Evolutionary conservation across 37 sponge, comb jelly and placozoan species (phyloP), one percentile per base, ranked within the genome.

Genomic region (Theonella swinhoei): DNA sequence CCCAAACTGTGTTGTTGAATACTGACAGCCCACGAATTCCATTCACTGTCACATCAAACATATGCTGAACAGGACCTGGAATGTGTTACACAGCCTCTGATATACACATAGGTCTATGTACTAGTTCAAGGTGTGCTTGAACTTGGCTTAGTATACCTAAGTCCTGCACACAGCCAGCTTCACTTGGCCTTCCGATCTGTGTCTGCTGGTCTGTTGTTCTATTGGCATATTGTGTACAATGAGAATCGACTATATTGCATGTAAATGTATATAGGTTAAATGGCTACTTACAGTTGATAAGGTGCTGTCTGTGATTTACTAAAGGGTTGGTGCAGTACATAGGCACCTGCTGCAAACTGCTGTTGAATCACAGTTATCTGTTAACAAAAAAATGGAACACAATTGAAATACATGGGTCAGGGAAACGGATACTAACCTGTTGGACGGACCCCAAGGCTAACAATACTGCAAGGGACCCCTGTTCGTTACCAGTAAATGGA

Each of bases 1-100:
- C 96, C 94, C 94, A 95, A 3, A 95, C 84, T 2, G 83, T 75
- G 63, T 72, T 81, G 39, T 17, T 72, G 47, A 81, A 70, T 7
- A 42, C 79, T 22, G 77, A 35, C 23, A 88, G 58, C 1, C 69
- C 80, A 2, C 83, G 54, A 24, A 91, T 83, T 39, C 79, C 77
- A 19, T 76, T 81, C 40, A 91, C 74, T 17, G 62, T 47, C 73
- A 93, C 62, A 54, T 64, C 79, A 78, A 93, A 86, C 64, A 69
- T 60, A 75, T 90, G 91, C 0, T 38, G 60, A 24, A 39, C 61
- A 77, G 26, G 1, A 43, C 58, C 58, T 41, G 33, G 25, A 65
- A 29, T 23, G 66, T 7, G 66, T 65, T 65, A 26, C 66, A 5
- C 5, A 26, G 14, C 14, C 54, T 47, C 54, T 47, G 7, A 47